phyloP scores from a whole-genome alignment of 1,140 invertebrate genomes.

The Coptotermes formosanus region DNA sequence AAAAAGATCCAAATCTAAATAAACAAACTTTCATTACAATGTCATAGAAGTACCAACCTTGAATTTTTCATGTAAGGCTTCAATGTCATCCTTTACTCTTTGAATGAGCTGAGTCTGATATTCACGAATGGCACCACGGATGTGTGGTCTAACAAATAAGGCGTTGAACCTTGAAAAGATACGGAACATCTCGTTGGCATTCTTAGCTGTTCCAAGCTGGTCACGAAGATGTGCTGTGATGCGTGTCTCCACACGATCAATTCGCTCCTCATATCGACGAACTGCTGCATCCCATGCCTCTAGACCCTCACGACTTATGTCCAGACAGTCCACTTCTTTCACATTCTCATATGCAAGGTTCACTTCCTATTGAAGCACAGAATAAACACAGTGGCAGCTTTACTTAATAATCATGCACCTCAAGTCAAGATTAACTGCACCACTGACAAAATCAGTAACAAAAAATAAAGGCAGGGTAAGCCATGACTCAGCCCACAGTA shows the following conservation, averaged over 20 bases:
- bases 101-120: constrained; percentile 99
- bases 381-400: no score
- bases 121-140: constrained; percentile 96
- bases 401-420: no score
- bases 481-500: no score
- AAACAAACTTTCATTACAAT: neutral
- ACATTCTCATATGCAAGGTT: constrained; percentile 98
- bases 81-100: constrained; percentile 98
- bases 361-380: constrained; percentile 61
- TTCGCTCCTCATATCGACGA: constrained; percentile 92
- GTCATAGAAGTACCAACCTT: constrained; percentile 62
- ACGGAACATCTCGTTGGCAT: constrained; percentile 99
- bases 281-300: constrained; percentile 98
- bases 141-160: constrained; percentile 96
- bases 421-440: no score
- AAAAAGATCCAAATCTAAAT: no score
- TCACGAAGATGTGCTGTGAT: constrained; percentile 96
- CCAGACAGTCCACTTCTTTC: constrained; percentile 97
- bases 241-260: constrained; percentile 94
- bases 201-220: constrained; percentile 96
- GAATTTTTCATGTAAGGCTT: constrained; percentile 96
- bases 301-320: constrained; percentile 93
- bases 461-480: no score
- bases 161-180: constrained; percentile 99
- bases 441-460: no score